phyloP scores from a whole-genome alignment of 1,140 invertebrate species.

The Listronotus oregonensis region DNA sequence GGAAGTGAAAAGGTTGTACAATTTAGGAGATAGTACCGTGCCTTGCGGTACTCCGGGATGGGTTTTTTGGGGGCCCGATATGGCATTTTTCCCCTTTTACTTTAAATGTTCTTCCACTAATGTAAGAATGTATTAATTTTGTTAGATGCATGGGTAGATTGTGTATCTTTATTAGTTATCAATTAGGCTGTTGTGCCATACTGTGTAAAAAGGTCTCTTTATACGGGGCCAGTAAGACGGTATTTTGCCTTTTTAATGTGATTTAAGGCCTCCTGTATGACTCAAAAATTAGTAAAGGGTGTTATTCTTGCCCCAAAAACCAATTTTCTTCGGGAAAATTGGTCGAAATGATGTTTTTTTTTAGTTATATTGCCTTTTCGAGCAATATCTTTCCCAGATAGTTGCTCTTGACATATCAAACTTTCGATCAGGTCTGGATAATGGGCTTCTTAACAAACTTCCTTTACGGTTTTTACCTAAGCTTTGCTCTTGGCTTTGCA shows the following conservation, averaged over 20 bases:
- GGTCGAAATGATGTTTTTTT: too few species aligned
- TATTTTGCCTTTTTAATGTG: constrained; percentile 20
- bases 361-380: too few species aligned
- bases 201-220: constrained; percentile 51
- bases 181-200: constrained; percentile 48
- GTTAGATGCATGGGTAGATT: constrained; percentile 33
- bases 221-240: constrained; percentile 39
- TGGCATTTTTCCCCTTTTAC: constrained; percentile 37
- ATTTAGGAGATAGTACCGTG: background rate
- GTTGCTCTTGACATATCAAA: too few species aligned
- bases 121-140: constrained; percentile 42
- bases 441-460: too few species aligned
- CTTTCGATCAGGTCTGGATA: too few species aligned
- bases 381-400: too few species aligned
- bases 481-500: too few species aligned
- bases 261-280: constrained; percentile 14
- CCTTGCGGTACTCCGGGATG: constrained; percentile 47
- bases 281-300: too few species aligned
- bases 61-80: constrained; percentile 34
- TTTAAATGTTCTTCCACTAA: constrained; percentile 40
- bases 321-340: too few species aligned
- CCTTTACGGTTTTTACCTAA: too few species aligned
- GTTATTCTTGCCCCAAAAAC: too few species aligned
- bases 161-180: constrained; percentile 41
- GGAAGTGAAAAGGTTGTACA: too few species aligned